A percentile compares a stretch with the other conserved stretches of the same genome.
Conservation (phyloP, 2,888 invertebrate species). For the Sarcophaga variegata region DNA sequence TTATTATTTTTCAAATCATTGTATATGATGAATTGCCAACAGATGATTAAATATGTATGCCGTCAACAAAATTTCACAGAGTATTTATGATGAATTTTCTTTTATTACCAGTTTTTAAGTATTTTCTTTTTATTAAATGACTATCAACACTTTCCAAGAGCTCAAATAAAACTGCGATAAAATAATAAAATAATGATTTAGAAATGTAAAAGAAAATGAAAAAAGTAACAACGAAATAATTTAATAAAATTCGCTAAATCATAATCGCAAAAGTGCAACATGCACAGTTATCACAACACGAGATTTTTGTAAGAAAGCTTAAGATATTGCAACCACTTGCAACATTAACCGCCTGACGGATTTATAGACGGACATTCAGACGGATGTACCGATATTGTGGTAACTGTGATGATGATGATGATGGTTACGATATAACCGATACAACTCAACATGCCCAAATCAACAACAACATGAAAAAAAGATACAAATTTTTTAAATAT, state of each 20-base stretch:
- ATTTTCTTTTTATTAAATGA: slow-evolving; percentile 39
- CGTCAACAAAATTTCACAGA: slow-evolving; percentile 43
- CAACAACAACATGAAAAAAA: background rate
- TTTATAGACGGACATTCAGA: background rate
- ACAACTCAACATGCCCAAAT: slow-evolving; percentile 31
- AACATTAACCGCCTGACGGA: slow-evolving; percentile 30
- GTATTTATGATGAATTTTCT: slow-evolving; percentile 46
- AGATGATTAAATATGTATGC: slow-evolving; percentile 37
- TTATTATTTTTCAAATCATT: no score
- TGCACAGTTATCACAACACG: slow-evolving; percentile 61
- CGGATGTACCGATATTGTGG: slow-evolving; percentile 9
- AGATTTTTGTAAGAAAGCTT: slow-evolving; percentile 34
- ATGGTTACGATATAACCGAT: background rate
- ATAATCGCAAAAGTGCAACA: slow-evolving; percentile 39
- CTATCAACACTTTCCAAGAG: slow-evolving; percentile 44
- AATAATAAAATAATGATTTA: background rate
- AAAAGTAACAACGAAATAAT: slow-evolving; percentile 38
- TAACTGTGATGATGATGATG: slow-evolving; percentile 31
- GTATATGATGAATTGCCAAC: slow-evolving; percentile 53
- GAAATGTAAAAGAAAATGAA: slow-evolving; percentile 34
- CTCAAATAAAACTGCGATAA: no score
- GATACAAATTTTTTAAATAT: slow-evolving; percentile 25
- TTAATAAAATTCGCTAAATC: slow-evolving; percentile 58
- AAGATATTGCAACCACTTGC: slow-evolving; percentile 10
- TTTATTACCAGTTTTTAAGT: slow-evolving; percentile 10